Base-by-base conservation (phyloP, 2,888 invertebrate genomes). In the Dorcus parallelipipedus region DNA sequence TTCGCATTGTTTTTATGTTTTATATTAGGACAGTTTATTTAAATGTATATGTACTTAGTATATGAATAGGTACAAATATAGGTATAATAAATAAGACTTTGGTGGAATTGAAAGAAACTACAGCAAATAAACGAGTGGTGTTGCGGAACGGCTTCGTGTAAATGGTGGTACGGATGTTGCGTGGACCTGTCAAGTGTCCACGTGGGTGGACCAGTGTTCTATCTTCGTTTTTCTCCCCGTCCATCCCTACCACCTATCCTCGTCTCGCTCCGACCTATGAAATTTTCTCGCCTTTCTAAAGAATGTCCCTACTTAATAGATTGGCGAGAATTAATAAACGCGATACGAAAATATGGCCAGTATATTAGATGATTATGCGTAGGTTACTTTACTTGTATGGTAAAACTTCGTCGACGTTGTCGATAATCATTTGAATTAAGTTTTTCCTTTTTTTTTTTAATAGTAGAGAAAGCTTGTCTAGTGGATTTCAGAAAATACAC, bases 191-290 rank as follows among this genome's bases (percentile, higher is more conserved):
- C 75, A 72, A 73, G 72, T 70, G 71, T 67, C 73, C 76, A 76
- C 76, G 76, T 77, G 77, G 77, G 77, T 76, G 76, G 76, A 77
- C 75, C 73, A 73, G 75, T 73, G 71, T 63, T 74, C 61, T 63
- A 61, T 72, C 72, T 71, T 69, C 62, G 61, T 59, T 59, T 59
- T 57, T 66, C 61, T 61, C 56, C 61, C 56, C 54, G 43, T 54
- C 53, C 53, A 56, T 62, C 62, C 54, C 61, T 54, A 52, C 60
- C 48, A 60, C 59, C 26, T 56, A 43, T 50, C 59, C 33, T 55
- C 38, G 55, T 64, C 61, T 64, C 59, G 48, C 56, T 62, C 54
- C 63, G 51, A 49, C 64, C 60, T 52, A 59, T 59, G 59, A 63
- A 69, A 70, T 73, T 70, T 72, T 74, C 73, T 71, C 74, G 73